phyloP scores from a whole-genome alignment of 2,888 invertebrate species.

The Aricia artaxerxes region DNA sequence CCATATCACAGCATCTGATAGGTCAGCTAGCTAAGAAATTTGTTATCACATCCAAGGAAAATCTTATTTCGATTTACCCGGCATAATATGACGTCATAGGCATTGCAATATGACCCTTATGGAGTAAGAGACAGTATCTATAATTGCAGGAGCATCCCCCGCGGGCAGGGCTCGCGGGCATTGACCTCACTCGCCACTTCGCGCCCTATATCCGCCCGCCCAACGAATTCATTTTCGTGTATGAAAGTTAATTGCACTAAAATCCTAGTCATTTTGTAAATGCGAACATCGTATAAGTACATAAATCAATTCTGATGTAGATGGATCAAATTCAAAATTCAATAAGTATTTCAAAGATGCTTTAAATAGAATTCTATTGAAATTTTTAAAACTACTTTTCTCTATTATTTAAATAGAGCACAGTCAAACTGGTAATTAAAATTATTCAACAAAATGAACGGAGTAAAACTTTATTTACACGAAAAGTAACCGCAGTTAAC shows the following conservation, averaged over 20 bases:
- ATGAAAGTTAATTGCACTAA: constrained; percentile 29
- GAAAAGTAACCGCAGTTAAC: no score
- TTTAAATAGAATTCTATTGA: no score
- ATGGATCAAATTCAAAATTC: no score
- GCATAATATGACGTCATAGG: constrained; percentile 8
- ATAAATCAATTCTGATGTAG: no score
- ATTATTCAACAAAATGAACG: no score
- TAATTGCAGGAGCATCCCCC: constrained; percentile 68
- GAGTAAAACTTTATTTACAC: no score
- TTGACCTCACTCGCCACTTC: constrained; percentile 75
- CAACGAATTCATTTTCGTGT: constrained; percentile 50
- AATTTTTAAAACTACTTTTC: no score
- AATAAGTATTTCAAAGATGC: no score
- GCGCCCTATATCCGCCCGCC: constrained; percentile 74
- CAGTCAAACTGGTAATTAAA: neutral
- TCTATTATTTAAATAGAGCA: constrained; percentile 35
- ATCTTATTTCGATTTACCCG: neutral
- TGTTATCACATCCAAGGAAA: neutral
- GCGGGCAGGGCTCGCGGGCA: constrained; percentile 74
- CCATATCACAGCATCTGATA: neutral
- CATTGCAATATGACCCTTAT: constrained; percentile 31
- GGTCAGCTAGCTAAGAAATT: neutral
- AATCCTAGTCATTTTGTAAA: neutral
- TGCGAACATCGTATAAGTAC: neutral
- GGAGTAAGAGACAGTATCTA: constrained; percentile 58